Conservation (phyloP, 1,140 invertebrate genomes). For the Leptinotarsa lineolata region DNA sequence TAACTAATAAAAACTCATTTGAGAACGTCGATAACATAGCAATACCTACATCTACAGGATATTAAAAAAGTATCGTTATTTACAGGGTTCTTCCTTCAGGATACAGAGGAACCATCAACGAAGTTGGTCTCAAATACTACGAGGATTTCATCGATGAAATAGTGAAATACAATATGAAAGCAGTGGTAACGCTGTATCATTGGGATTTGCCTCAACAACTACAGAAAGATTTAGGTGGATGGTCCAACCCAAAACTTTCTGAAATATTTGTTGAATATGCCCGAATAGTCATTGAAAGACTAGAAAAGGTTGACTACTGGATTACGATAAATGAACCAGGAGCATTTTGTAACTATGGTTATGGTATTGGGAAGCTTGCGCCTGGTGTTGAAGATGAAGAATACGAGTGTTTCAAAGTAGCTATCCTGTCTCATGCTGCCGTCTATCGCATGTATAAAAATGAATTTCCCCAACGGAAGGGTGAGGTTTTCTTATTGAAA, state of each 20-base stretch:
- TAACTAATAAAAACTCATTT: no score
- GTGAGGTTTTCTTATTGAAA: neutral
- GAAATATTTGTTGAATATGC: neutral
- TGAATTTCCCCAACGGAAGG: neutral
- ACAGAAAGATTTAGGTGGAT: neutral
- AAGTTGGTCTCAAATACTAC: neutral
- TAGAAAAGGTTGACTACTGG: neutral
- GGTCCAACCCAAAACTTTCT: neutral
- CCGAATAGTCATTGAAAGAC: neutral
- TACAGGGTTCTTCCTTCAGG: neutral
- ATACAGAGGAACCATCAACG: neutral
- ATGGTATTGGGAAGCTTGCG: neutral
- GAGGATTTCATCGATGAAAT: neutral
- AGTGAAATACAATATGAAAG: neutral
- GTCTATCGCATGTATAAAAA: constrained; percentile 8
- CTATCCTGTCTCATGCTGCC: neutral
- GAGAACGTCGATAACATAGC: no score
- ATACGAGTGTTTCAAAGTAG: neutral
- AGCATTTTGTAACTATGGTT: neutral
- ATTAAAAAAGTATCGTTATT: no score
- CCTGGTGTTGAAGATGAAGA: neutral
- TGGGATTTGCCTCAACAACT: neutral
- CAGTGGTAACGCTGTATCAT: neutral
- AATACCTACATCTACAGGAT: no score
- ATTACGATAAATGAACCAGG: neutral